These are phyloP conservation scores for Coptodon bakossiorum DNA, from an alignment of 2,113 vertebrate species.

Conservation along the genomic window DNA sequence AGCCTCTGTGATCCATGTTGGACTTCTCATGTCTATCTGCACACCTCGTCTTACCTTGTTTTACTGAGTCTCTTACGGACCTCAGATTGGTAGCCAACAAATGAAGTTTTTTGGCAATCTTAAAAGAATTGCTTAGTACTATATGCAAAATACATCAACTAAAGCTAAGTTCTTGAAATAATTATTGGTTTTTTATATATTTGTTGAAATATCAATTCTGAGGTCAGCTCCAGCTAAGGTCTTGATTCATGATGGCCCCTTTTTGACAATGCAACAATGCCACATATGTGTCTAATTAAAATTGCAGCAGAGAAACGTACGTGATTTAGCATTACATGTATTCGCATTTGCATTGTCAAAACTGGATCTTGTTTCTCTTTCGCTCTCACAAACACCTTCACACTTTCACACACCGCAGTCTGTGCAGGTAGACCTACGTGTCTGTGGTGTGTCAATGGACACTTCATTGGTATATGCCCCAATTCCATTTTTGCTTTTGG, in stretches of 20 bases:
- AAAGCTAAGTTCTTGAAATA: neutral
- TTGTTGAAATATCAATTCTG: constrained; percentile 45
- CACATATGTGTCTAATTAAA: neutral
- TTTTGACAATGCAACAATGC: constrained; percentile 50
- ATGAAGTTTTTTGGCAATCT: neutral
- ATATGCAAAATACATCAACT: neutral
- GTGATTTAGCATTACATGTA: neutral
- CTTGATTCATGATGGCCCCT: neutral
- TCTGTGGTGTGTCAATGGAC: constrained; percentile 92
- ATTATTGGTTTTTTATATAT: neutral
- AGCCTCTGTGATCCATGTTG: constrained; percentile 38
- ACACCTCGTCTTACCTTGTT: constrained; percentile 44
- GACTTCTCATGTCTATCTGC: constrained; percentile 41
- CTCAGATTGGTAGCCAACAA: constrained; percentile 55
- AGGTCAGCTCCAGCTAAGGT: constrained; percentile 52
- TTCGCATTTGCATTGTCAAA: constrained; percentile 40
- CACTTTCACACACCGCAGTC: neutral
- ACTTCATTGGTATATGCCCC: constrained; percentile 94
- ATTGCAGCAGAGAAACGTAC: neutral
- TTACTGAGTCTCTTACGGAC: constrained; percentile 37
- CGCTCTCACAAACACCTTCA: neutral
- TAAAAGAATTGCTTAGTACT: neutral
- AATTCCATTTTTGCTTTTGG: constrained; percentile 90
- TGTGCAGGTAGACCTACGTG: constrained; percentile 82
- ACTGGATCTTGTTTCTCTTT: neutral